Base-by-base conservation (phyloP, 2,113 vertebrate species). In the Brachyistius frenatus region DNA sequence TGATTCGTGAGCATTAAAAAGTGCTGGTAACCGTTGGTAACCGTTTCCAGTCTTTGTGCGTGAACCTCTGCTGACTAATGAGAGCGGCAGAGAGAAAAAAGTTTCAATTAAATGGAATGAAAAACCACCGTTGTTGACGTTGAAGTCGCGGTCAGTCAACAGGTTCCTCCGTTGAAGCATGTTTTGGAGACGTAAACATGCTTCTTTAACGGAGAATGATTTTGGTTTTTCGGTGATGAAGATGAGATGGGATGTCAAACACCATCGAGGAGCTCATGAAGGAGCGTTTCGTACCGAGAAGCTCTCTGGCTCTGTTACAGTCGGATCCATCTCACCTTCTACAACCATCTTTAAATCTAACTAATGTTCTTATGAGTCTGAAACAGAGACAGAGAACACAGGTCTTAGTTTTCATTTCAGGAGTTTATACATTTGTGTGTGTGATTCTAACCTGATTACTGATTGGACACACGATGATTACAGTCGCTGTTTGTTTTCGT, bases 281-380 rank as follows among this genome's bases (percentile, higher is more conserved):
- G 30, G 8, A 73, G 23, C 6, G 0, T 68, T 77, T 90, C 89
- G 60, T 91, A 91, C 92, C 89, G 81, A 80, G 13, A 82, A 49
- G 55, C 73, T 83, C 76, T 84, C 80, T 80, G 54, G 44, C 76
- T 88, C 74, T 7, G 86, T 89, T 61, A 80, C 60, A 80, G 74
- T 86, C 81, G 87, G 46, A 2, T 92, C 88, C 91, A 87, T 82
- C 82, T 85, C 82, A 86, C 52, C 80, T 13, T 57, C 47, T 80
- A 86, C 65, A 83, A 81, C 36, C 87, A 78, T 86, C 76, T 67
- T 35, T 67, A 57, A 73, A 63, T 54, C 32, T 83, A 90, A 71
- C 47, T 88, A 77, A 54, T 32, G 57, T 54, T 73, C 50, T 56
- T 64, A 81, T 10, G 72, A 65, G 49, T 87, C 84, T 91, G 89